These are phyloP conservation scores for Anarrhichthys ocellatus DNA, from an alignment of 2,113 vertebrate species.

Conservation along the genomic window DNA sequence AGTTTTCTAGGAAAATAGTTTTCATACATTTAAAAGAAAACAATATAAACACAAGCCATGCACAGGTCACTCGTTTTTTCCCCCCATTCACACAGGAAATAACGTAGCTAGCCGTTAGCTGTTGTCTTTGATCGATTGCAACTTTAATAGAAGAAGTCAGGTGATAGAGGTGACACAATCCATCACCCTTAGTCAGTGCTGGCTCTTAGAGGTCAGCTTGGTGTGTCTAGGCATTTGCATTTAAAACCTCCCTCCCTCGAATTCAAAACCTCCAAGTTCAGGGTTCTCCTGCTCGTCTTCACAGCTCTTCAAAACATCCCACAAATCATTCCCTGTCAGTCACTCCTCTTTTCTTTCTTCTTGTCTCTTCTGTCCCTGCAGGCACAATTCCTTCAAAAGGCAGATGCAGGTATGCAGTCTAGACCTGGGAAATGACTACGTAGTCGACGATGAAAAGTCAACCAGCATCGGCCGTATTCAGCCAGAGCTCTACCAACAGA, in stretches of 20 bases:
- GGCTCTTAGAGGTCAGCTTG: neutral
- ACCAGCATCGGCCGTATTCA: constrained; percentile 95
- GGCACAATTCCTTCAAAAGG: constrained; percentile 96
- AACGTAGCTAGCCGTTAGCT: neutral
- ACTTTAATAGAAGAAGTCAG: constrained; percentile 1
- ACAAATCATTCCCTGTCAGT: neutral
- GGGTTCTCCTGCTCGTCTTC: neutral
- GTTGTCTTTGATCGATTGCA: constrained; percentile 1
- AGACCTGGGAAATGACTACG: constrained; percentile 88
- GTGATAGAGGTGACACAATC: neutral
- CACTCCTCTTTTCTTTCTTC: constrained; percentile 58
- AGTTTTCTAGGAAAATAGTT: neutral
- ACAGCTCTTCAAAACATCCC: constrained; percentile 16
- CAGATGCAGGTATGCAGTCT: constrained; percentile 95
- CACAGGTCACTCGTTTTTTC: neutral
- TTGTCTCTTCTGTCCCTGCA: constrained; percentile 82
- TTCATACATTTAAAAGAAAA: constrained; percentile 14
- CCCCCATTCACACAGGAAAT: neutral
- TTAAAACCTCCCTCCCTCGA: neutral
- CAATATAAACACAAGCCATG: neutral
- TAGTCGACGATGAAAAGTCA: constrained; percentile 86
- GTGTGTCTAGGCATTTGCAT: neutral
- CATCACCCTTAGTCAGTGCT: neutral
- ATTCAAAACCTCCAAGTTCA: neutral
- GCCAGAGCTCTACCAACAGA: constrained; percentile 94